Evolutionary conservation across 2,888 invertebrate genomes (phyloP).

Genomic region (Spisula subtruncata): DNA sequence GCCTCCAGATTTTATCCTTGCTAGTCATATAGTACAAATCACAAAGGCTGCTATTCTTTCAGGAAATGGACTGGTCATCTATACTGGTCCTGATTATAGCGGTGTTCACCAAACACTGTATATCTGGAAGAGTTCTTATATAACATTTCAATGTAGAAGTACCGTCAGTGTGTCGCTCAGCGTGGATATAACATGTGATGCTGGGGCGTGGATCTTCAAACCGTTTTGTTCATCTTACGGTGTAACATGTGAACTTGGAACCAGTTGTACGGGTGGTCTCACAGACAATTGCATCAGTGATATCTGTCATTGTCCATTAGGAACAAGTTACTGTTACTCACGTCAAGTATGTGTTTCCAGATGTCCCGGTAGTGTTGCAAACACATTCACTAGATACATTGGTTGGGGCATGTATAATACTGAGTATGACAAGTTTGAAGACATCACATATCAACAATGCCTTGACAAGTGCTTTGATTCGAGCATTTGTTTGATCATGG

Average conservation of each 20-base stretch:
- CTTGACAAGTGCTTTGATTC: neutral
- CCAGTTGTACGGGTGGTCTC: neutral
- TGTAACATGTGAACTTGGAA: neutral
- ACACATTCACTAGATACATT: neutral
- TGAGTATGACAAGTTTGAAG: neutral
- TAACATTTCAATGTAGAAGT: neutral
- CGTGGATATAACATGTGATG: neutral
- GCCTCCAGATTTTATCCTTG: neutral
- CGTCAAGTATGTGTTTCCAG: neutral
- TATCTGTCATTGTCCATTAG: neutral
- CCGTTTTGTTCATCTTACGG: neutral
- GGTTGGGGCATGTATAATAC: neutral
- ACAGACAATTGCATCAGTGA: neutral
- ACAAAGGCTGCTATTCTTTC: neutral
- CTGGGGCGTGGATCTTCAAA: neutral
- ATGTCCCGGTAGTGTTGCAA: neutral
- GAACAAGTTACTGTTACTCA: neutral
- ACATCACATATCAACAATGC: neutral
- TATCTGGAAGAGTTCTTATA: neutral
- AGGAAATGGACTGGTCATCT: neutral
- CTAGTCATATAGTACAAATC: neutral
- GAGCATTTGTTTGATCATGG: neutral
- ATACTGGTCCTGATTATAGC: neutral
- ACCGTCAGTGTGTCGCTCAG: neutral
- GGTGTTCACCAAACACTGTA: neutral